phyloP scores from a whole-genome alignment of 2,888 invertebrate species.

The Hetaerina titia region DNA sequence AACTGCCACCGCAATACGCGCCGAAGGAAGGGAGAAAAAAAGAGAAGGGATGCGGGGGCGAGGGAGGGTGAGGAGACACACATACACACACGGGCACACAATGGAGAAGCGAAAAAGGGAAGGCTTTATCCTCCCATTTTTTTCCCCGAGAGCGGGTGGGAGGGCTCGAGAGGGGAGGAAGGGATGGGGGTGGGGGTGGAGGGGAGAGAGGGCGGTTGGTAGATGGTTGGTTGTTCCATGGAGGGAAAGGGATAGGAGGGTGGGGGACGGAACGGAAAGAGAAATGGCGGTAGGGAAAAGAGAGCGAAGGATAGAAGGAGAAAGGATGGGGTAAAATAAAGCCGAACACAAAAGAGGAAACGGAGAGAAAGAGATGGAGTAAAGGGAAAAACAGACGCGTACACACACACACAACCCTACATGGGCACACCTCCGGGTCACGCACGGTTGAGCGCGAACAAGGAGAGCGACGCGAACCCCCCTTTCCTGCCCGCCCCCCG shows the following conservation, averaged over 20 bases:
- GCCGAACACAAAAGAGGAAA: neutral
- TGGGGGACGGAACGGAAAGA: neutral
- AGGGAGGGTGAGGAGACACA: neutral
- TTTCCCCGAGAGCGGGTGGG: neutral
- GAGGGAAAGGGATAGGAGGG: neutral
- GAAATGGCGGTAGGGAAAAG: too few species aligned
- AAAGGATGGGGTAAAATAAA: neutral
- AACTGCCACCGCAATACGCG: slow-evolving; percentile 54
- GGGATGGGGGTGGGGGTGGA: too few species aligned
- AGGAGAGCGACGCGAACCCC: neutral
- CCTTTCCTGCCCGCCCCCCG: neutral
- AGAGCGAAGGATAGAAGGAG: neutral
- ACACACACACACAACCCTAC: too few species aligned
- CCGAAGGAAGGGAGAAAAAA: neutral
- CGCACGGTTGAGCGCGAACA: neutral
- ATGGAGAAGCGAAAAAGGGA: too few species aligned
- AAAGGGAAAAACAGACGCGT: neutral
- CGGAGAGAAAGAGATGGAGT: neutral
- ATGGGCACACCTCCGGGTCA: neutral
- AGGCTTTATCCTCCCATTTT: neutral
- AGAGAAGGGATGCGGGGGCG: neutral
- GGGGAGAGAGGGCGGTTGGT: too few species aligned
- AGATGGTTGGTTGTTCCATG: neutral
- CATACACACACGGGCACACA: neutral
- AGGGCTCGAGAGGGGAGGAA: too few species aligned